Conservation (phyloP, 1,140 invertebrate species). For the Caenorhabditis inopinata region DNA sequence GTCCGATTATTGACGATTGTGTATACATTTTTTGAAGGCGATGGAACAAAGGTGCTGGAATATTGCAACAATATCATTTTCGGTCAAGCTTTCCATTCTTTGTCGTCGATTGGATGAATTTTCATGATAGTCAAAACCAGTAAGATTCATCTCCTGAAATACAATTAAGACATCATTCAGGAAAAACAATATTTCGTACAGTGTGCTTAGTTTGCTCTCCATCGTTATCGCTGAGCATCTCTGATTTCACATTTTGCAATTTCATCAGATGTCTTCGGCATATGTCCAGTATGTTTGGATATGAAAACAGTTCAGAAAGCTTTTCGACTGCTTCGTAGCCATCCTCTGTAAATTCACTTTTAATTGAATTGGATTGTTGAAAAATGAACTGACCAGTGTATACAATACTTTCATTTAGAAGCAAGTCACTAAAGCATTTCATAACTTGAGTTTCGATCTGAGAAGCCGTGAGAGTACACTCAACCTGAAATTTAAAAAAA, state of each 20-base stretch:
- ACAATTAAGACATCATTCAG: too few relatives aligned
- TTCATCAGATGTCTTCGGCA: background rate
- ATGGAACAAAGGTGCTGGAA: background rate
- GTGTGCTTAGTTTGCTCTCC: too few relatives aligned
- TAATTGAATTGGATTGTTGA: background rate
- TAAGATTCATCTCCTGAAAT: background rate
- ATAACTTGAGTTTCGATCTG: background rate
- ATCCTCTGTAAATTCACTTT: background rate
- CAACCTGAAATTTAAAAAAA: background rate
- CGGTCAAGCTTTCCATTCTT: background rate
- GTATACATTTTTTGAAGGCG: background rate
- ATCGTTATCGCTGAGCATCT: background rate
- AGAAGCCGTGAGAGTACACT: background rate
- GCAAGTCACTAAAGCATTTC: background rate
- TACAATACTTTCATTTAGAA: background rate
- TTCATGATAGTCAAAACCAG: background rate
- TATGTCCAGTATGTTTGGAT: background rate
- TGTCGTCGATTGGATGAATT: background rate
- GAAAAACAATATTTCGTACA: too few relatives aligned
- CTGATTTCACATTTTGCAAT: background rate
- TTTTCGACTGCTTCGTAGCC: background rate
- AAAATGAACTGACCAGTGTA: background rate
- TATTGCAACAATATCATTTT: background rate
- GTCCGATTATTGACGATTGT: too few relatives aligned
- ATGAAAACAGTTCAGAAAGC: background rate